Evolutionary conservation across 2,888 invertebrate genomes (phyloP), one percentile per base, ranked within the genome.

Genomic region (Mesodorylaimus sp.): DNA sequence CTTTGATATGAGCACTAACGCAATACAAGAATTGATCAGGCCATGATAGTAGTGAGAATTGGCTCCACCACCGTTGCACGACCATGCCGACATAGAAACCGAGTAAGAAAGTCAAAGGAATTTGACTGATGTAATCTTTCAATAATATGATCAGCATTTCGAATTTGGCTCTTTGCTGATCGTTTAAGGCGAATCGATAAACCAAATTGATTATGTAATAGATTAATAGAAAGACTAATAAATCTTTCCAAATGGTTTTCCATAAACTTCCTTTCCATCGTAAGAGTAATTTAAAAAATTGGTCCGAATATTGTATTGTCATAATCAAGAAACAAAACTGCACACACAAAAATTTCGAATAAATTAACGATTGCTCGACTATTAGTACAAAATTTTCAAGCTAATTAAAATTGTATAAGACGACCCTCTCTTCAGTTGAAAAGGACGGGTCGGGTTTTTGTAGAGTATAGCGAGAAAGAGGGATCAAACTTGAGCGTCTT

Each of bases 181-280:
- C 52, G 5, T 37, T 45, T 23, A 60, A 54, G 3, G 53, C 53
- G 23, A 56, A 53, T 46, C 61, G 49, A 52, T 61, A 61, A 26
- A 62, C 45, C 29, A 55, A 23, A 39, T 56, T 61, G 38, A 61
- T 44, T 2, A 39, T 41, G 3, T 54, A 49, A 50, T 61, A 61
- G 10, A 62, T 48, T 1, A 25, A 16, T 24, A 60, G 54, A 51
- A 58, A 61, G 19, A 61, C 51, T 27, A 55, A 28, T 54, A 61
- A 57, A 50, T 61, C 61, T 32, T 59, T 57, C 51, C 57, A 61
- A 50, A 61, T 52, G 23, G 60, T 54, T 38, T 61, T 61, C 56
- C 61, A 61, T 42, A 61, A 54, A 50, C 61, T 61, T n/a, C 61
- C 61, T 43, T 56, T 57, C 61, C 61, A 60, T 39, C 55, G 53